Conservation (phyloP, 2,797 vertebrate species). For the Pogoniulus pusillus region DNA sequence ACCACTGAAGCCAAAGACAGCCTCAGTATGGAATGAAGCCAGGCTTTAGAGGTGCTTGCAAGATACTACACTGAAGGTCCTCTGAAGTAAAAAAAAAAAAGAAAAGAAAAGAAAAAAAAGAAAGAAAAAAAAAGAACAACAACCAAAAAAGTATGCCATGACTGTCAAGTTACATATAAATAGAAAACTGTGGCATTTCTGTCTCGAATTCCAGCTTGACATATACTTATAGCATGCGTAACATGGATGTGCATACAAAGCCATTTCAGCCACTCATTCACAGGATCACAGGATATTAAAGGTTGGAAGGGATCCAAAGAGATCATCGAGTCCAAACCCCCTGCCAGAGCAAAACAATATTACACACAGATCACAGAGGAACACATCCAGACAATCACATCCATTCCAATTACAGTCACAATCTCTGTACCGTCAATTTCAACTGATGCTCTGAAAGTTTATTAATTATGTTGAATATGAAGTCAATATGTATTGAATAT, state of each 20-base stretch:
- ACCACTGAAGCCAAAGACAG: background rate
- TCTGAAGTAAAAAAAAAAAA: background rate
- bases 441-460: background rate
- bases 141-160: background rate
- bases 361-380: too few species aligned
- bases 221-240: accelerated
- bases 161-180: background rate
- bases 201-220: background rate
- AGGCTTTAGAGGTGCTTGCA: background rate
- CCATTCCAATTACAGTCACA: background rate
- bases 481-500: background rate
- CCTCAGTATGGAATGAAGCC: background rate
- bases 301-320: too few species aligned
- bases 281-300: too few species aligned
- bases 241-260: background rate
- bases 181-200: background rate
- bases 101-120: too few species aligned
- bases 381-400: too few species aligned
- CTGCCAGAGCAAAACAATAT: too few species aligned
- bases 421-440: background rate
- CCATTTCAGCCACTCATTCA: background rate
- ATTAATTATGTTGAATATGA: background rate
- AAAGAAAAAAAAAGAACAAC: too few species aligned
- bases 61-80: background rate
- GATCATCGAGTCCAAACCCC: too few species aligned